phyloP scores from a whole-genome alignment of 2,888 invertebrate species.

The Macroteleia sp. region DNA sequence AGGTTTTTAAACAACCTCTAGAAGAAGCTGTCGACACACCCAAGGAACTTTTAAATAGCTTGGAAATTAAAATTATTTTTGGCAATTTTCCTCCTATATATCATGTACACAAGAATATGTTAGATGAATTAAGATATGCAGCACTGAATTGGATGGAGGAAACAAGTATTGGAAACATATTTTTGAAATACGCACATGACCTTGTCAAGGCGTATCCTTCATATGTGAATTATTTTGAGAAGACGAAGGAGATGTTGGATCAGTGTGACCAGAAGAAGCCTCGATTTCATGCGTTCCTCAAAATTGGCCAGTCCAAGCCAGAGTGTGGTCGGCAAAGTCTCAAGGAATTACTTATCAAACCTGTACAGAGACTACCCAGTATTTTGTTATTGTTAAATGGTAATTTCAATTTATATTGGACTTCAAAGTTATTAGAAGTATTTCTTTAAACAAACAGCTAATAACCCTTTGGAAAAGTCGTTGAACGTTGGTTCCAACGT shows the following conservation, averaged over 20 bases:
- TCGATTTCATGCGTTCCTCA: constrained; percentile 98
- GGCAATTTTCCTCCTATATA: constrained; percentile 97
- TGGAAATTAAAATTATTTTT: constrained; percentile 97
- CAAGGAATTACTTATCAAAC: constrained; percentile 97
- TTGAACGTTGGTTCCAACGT: too few relatives aligned
- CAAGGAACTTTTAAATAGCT: constrained; percentile 92
- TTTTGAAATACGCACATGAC: constrained; percentile 93
- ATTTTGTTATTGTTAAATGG: constrained; percentile 96
- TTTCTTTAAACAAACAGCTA: too few relatives aligned
- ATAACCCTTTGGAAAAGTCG: too few relatives aligned
- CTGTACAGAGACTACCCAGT: constrained; percentile 98
- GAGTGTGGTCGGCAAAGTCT: constrained; percentile 98
- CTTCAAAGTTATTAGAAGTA: too few relatives aligned
- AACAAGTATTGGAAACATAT: constrained; percentile 93
- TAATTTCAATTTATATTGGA: too few relatives aligned
- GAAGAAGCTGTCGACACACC: constrained; percentile 90
- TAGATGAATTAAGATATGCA: constrained; percentile 85
- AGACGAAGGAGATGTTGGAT: constrained; percentile 96
- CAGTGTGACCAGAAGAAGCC: constrained; percentile 96
- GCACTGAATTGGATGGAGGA: constrained; percentile 95
- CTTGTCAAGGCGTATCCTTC: constrained; percentile 98
- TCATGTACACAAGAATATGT: constrained; percentile 93
- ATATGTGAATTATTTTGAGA: constrained; percentile 99
- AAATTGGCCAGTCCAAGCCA: constrained; percentile 96
- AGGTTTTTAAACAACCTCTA: constrained; percentile 97